A percentile compares a stretch with the other conserved stretches of the same genome.
Evolutionary conservation across 1,140 invertebrate species (phyloP).

Genomic region (Orchesella cincta): DNA sequence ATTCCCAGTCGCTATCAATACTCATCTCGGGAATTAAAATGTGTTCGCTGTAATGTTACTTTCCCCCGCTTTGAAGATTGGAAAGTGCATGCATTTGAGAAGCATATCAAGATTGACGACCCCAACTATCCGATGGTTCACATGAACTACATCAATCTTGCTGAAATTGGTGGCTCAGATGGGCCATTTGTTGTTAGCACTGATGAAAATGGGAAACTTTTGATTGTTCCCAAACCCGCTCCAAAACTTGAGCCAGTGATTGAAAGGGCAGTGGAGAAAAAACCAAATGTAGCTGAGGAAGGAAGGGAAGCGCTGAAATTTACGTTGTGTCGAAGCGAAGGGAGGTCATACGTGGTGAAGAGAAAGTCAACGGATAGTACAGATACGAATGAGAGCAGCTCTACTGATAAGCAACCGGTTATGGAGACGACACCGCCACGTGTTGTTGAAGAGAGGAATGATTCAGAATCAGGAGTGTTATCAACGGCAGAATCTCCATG

Average conservation of each 20-base stretch:
- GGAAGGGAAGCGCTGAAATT: conserved; percentile 10
- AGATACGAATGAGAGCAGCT: too few species aligned
- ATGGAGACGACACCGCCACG: too few species aligned
- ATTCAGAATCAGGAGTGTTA: too few species aligned
- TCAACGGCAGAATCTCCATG: too few species aligned
- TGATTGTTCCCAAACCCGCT: neutral
- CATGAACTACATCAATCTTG: conserved; percentile 40
- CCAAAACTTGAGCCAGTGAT: neutral
- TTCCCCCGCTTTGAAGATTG: conserved; percentile 33
- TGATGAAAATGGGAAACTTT: neutral
- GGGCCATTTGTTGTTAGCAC: neutral
- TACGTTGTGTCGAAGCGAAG: neutral
- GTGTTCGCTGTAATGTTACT: conserved; percentile 24
- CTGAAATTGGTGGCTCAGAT: neutral
- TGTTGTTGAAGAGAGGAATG: too few species aligned
- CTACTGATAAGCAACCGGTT: too few species aligned
- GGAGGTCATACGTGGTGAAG: neutral
- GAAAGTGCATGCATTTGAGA: conserved; percentile 32
- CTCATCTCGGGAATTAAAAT: conserved; percentile 8
- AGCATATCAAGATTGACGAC: conserved; percentile 44
- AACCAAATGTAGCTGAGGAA: neutral
- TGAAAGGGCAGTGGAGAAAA: neutral
- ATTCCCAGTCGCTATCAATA: too few species aligned
- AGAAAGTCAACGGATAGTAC: neutral
- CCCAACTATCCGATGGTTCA: conserved; percentile 35